Percentiles rank a stretch among this genome's conserved stretches.
Conservation (phyloP, 2,888 invertebrate species). For the Artemia sinica region DNA sequence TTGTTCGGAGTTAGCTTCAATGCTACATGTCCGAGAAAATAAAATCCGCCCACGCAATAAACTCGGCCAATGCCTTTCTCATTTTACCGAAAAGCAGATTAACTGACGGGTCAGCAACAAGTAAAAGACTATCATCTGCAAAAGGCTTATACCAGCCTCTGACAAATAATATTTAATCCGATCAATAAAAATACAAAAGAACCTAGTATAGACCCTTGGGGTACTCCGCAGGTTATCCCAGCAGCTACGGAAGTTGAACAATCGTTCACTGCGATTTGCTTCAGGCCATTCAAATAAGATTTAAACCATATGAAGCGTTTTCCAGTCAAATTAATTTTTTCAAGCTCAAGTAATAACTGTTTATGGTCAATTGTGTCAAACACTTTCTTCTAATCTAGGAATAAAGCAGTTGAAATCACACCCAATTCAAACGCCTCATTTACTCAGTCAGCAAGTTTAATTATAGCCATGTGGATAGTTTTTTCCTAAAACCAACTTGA, state of each 20-base stretch:
- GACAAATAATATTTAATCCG: too few relatives aligned
- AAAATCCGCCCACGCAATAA: conserved; percentile 1
- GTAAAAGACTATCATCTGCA: conserved; percentile 9
- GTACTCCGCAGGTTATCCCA: too few relatives aligned
- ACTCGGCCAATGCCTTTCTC: conserved; percentile 12
- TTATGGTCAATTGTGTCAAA: too few relatives aligned
- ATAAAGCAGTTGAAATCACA: too few relatives aligned
- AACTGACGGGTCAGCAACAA: conserved; percentile 5
- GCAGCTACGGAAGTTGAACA: too few relatives aligned
- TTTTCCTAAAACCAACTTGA: too few relatives aligned
- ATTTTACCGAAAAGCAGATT: conserved; percentile 9
- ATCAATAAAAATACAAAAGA: too few relatives aligned
- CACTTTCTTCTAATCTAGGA: too few relatives aligned
- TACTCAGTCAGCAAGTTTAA: background rate
- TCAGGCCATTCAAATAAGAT: background rate
- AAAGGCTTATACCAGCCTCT: conserved; percentile 10
- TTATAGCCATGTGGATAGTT: background rate
- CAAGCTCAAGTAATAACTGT: too few relatives aligned
- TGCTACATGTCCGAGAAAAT: conserved; percentile 9
- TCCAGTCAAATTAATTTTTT: too few relatives aligned
- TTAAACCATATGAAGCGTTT: too few relatives aligned
- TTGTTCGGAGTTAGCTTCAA: conserved; percentile 5
- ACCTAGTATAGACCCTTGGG: too few relatives aligned
- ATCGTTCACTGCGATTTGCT: background rate
- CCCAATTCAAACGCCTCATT: background rate